Conservation (phyloP, 2,797 vertebrate species). For the Hippopotamyrus pictus region DNA sequence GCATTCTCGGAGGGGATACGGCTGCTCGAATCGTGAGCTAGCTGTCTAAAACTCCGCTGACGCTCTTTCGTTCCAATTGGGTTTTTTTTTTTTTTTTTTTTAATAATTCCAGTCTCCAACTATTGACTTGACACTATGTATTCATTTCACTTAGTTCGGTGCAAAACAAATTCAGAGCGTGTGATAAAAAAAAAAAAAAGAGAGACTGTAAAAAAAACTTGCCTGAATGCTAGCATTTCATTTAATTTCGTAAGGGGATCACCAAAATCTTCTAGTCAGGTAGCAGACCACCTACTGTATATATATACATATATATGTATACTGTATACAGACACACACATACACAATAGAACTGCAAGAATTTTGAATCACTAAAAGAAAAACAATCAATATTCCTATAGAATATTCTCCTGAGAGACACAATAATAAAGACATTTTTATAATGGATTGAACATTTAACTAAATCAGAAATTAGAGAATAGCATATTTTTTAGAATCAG, state of each 20-base stretch:
- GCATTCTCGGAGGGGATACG: neutral
- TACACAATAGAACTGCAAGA: neutral
- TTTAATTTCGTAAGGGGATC: neutral
- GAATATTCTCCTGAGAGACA: neutral
- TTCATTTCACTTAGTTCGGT: slow-evolving; percentile 10
- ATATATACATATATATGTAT: too few species aligned
- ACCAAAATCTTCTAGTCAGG: neutral
- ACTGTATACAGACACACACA: neutral
- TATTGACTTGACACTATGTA: neutral
- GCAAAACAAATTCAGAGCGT: neutral
- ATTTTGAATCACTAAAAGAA: slow-evolving; percentile 13
- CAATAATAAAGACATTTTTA: neutral
- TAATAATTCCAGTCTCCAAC: neutral
- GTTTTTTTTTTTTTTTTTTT: neutral
- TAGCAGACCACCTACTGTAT: neutral
- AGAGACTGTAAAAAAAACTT: slow-evolving; percentile 1
- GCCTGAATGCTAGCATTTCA: slow-evolving; percentile 1
- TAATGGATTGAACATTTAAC: neutral
- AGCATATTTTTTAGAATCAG: neutral
- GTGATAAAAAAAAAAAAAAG: neutral
- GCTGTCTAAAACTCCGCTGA: slow-evolving; percentile 3
- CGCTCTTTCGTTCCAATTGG: slow-evolving; percentile 11
- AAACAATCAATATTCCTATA: slow-evolving; percentile 8
- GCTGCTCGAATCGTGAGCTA: neutral
- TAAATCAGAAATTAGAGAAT: neutral